These are phyloP conservation scores for Lophius americanus DNA, from an alignment of 2,797 vertebrate genomes.

Conservation along the genomic window DNA sequence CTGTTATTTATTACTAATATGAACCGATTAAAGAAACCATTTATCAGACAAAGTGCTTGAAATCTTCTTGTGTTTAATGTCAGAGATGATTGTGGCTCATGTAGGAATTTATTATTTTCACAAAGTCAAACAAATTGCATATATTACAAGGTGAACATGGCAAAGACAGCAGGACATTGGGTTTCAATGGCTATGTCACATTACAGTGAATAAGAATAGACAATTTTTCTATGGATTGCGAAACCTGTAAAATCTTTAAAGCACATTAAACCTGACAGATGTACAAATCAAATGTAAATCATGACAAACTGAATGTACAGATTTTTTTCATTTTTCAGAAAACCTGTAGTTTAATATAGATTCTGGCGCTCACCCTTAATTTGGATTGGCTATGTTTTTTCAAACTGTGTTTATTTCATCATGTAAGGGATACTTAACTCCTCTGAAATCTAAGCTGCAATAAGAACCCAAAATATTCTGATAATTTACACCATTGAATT, in stretches of 20 bases:
- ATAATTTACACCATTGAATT: too few relatives aligned
- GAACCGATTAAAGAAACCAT: constrained; percentile 55
- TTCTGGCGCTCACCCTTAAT: too few relatives aligned
- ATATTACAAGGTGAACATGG: not conserved
- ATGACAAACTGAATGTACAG: too few relatives aligned
- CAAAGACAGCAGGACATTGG: not conserved
- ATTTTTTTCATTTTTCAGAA: too few relatives aligned
- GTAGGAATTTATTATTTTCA: not conserved
- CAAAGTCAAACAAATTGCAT: not conserved
- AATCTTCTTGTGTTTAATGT: constrained; percentile 54
- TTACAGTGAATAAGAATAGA: too few relatives aligned
- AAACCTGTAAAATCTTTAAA: not conserved
- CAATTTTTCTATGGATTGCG: not conserved
- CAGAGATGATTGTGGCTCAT: constrained; percentile 34
- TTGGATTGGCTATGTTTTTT: too few relatives aligned
- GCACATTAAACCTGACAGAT: not conserved
- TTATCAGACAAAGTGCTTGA: constrained; percentile 1
- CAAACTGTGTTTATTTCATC: too few relatives aligned
- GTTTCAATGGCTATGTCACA: not conserved
- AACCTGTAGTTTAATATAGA: too few relatives aligned
- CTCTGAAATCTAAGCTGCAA: too few relatives aligned
- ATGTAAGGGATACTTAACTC: too few relatives aligned
- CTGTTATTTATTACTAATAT: constrained; percentile 44
- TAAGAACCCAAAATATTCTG: too few relatives aligned
- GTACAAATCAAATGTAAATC: too few relatives aligned